A percentile compares a stretch with the other conserved stretches of the same genome.
phyloP scores from a whole-genome alignment of 2,888 invertebrate species.

The Itoplectis maculator region DNA sequence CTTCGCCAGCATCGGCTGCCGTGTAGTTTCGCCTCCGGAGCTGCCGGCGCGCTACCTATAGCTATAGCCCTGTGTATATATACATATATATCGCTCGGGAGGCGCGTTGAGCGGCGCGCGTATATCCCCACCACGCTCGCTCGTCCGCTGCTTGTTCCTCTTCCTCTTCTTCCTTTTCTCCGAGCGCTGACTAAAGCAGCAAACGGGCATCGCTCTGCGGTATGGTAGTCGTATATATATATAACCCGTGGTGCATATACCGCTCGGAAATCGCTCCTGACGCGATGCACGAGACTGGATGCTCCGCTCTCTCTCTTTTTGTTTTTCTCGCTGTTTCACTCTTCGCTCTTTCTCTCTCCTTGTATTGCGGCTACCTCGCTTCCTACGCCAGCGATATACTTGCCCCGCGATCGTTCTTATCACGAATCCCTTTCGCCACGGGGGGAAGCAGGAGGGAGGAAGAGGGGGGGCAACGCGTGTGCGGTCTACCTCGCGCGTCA shows the following conservation, averaged over 20 bases:
- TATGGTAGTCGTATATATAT: not conserved
- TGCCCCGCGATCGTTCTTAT: slow-evolving; percentile 11
- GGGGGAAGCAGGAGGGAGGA: too few species aligned
- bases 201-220: not conserved
- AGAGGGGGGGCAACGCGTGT: slow-evolving; percentile 14
- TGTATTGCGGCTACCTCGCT: not conserved
- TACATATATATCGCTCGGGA: not conserved
- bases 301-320: not conserved
- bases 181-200: slow-evolving; percentile 28
- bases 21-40: slow-evolving; percentile 20
- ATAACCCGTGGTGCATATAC: not conserved
- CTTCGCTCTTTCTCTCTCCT: not conserved
- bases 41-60: too few species aligned
- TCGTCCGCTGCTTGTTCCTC: slow-evolving; percentile 6
- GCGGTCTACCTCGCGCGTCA: slow-evolving; percentile 34
- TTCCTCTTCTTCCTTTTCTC: slow-evolving; percentile 24
- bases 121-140: slow-evolving; percentile 22
- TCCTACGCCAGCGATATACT: not conserved
- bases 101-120: slow-evolving; percentile 32
- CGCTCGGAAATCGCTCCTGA: not conserved
- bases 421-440: not conserved
- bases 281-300: slow-evolving; percentile 8
- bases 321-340: not conserved
- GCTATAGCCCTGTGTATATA: not conserved
- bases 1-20: not conserved